Base-by-base conservation (phyloP, 2,113 vertebrate genomes). In the Lepisosteus oculatus region DNA sequence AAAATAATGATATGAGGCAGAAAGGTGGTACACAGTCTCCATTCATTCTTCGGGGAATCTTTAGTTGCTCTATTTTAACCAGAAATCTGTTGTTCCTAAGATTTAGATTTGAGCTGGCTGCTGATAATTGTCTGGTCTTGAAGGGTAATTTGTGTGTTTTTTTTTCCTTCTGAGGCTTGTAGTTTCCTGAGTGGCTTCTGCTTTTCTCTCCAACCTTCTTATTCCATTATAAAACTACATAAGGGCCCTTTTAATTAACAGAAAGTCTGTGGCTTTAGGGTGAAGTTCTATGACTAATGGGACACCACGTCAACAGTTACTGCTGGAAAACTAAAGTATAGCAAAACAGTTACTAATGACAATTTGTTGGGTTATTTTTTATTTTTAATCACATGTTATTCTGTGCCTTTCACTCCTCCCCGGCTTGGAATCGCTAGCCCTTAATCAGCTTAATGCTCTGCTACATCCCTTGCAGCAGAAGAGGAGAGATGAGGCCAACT, bases 111-210 rank as follows among this genome's bases (percentile, higher is more conserved):
- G 47, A 51, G 5, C 9, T 1, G 5, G 47, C 47, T 51, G 5
- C 9, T 51, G 47, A 51, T 6, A 51, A 9, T 9, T 51, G 47
- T 66, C 63, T 6, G 45, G 64, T 12, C 64, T 67, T 63, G 72
- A 47, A 76, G 76, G 4, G 44, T 62, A 63, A 62, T 43, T 73
- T 71, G 74, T 76, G 29, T 29, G 29, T 29, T 29, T 29, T 80
- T 73, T 77, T 59, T 76, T 78, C 76, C 79, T 69, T 55, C 76
- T 69, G 66, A 77, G 76, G 72, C 72, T 76, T 75, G 81, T 78
- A 74, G 74, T 86, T 90, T 90, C 85, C 85, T 78, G 75, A 75
- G 68, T 71, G 81, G 78, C 69, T 70, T 74, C 83, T 85, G 83
- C 77, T 67, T 29, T 29, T 29, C 29, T 80, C 78, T 74, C 83